These are phyloP conservation scores for Micoletzkya japonica DNA, from an alignment of 2,888 invertebrate genomes.

Conservation along the genomic window DNA sequence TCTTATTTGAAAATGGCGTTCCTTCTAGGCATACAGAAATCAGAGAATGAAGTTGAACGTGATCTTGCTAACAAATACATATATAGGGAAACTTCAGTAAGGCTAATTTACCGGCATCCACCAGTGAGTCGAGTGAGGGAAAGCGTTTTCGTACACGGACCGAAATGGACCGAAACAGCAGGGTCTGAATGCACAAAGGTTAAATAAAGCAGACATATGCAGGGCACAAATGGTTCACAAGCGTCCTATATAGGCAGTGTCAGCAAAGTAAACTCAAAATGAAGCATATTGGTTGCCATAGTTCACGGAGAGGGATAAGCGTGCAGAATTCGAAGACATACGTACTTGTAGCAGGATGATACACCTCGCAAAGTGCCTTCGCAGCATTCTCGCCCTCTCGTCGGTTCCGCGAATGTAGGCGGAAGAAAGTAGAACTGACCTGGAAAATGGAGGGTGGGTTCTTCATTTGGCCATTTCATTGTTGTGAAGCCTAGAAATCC, in stretches of 20 bases:
- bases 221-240: no score
- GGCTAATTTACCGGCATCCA: not conserved
- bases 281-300: not conserved
- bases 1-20: not conserved
- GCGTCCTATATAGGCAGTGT: no score
- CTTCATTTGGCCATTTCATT: not conserved
- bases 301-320: not conserved
- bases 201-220: not conserved
- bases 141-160: slow-evolving; percentile 2
- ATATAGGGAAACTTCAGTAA: no score
- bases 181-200: not conserved
- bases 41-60: not conserved
- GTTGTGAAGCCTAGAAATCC: not conserved
- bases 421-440: not conserved
- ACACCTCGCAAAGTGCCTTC: not conserved
- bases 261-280: no score
- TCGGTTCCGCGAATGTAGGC: slow-evolving; percentile 1
- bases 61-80: not conserved
- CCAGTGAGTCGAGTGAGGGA: slow-evolving; percentile 2
- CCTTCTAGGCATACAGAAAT: not conserved
- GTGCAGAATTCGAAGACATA: not conserved
- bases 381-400: not conserved
- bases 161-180: slow-evolving; percentile 1
- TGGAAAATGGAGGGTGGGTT: not conserved
- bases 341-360: slow-evolving; percentile 14